These are phyloP conservation scores for Varanus salvator DNA, from an alignment of 2,113 vertebrate species.

Conservation along the genomic window DNA sequence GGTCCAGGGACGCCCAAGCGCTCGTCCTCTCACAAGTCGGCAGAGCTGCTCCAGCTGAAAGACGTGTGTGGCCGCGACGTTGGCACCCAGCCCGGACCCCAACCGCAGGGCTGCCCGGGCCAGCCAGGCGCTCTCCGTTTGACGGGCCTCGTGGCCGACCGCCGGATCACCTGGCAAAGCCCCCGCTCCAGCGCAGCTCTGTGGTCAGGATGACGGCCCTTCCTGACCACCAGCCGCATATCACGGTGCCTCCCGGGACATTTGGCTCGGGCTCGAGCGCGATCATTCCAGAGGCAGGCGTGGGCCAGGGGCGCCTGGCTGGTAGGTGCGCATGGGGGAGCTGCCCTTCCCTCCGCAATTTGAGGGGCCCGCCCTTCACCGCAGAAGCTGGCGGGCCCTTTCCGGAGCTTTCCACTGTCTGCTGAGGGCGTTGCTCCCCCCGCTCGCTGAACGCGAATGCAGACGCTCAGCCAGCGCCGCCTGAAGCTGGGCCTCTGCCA, in stretches of 20 bases:
- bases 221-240: accelerated
- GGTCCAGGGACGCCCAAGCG: too few species aligned
- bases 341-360: background rate
- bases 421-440: background rate
- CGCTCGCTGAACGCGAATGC: background rate
- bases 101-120: background rate
- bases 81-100: background rate
- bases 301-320: background rate
- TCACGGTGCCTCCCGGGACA: background rate
- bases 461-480: slow-evolving; percentile 1
- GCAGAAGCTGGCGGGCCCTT: background rate
- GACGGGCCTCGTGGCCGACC: background rate
- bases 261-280: background rate
- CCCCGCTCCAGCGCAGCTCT: background rate
- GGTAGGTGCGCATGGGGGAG: background rate
- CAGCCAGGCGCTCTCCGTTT: background rate
- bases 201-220: background rate
- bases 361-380: background rate
- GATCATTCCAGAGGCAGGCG: background rate
- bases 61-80: background rate
- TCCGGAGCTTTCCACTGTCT: background rate
- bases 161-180: background rate
- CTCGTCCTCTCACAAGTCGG: background rate
- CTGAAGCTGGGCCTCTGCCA: background rate
- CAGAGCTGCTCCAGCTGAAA: background rate